Evolutionary conservation across 2,797 vertebrate genomes (phyloP).

Genomic region (Pantherophis alleghaniensis): DNA sequence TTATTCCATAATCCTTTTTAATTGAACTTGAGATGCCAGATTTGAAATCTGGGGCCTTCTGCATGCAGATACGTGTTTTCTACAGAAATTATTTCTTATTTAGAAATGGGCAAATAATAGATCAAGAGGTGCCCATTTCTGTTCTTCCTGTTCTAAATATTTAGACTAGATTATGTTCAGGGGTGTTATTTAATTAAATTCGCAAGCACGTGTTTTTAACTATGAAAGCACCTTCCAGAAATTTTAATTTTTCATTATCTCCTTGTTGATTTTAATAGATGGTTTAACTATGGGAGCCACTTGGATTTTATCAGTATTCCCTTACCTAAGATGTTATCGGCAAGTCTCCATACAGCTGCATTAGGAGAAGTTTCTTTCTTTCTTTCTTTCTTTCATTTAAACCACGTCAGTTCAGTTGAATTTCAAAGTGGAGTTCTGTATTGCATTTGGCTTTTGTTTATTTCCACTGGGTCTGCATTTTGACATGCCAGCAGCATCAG

Average conservation of each 20-base stretch:
- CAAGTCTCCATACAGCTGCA: not conserved
- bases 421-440: conserved; percentile 5
- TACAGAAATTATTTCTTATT: not conserved
- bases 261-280: conserved; percentile 8
- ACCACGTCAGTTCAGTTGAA: not conserved
- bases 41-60: no score
- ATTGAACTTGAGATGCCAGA: not conserved
- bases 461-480: not conserved
- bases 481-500: not conserved
- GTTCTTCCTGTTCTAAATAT: not conserved
- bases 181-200: not conserved
- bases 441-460: conserved; percentile 10
- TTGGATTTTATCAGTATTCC: not conserved
- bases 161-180: not conserved
- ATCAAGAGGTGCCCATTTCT: not conserved
- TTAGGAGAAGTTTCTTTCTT: not conserved
- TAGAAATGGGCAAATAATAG: not conserved
- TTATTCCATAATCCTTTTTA: not conserved
- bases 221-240: not conserved
- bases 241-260: not conserved
- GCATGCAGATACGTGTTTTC: not conserved
- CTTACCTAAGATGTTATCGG: not conserved
- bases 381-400: not conserved
- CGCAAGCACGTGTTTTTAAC: not conserved
- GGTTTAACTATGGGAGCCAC: not conserved